Evolutionary conservation across 2,888 invertebrate species (phyloP).

Genomic region (Diarsia dahlii): DNA sequence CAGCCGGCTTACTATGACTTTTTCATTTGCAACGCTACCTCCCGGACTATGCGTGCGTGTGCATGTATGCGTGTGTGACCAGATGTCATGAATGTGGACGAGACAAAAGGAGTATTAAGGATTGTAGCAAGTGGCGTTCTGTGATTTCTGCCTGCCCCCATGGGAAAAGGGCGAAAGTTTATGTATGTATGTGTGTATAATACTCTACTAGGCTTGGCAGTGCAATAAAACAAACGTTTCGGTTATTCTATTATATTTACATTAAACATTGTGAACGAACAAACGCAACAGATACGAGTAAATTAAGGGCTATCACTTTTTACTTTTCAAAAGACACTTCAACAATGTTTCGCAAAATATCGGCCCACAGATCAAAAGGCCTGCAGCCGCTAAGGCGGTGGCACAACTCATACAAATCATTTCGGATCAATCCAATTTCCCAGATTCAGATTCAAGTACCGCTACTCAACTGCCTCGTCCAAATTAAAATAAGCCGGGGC

Average conservation of each 20-base stretch:
- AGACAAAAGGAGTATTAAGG: no score
- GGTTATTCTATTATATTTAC: conserved; percentile 7
- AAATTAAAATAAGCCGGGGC: background rate
- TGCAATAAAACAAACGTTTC: background rate
- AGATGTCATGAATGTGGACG: no score
- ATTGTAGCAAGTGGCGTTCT: no score
- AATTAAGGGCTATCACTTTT: background rate
- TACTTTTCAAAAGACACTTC: background rate
- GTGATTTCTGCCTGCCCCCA: no score
- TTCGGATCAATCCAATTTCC: background rate
- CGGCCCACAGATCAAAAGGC: background rate
- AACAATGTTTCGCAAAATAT: background rate
- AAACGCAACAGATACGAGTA: background rate
- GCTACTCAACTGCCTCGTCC: background rate
- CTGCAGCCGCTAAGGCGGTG: background rate
- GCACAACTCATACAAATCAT: conserved; percentile 4
- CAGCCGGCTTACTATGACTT: no score
- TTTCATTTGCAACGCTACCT: no score
- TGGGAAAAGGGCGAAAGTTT: no score
- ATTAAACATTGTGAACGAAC: background rate
- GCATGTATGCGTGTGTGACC: no score
- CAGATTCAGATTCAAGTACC: background rate
- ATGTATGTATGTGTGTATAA: no score
- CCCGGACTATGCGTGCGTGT: no score
- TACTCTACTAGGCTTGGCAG: background rate